Base-by-base conservation (phyloP, 2,888 invertebrate genomes). In the Sycophila texana region DNA sequence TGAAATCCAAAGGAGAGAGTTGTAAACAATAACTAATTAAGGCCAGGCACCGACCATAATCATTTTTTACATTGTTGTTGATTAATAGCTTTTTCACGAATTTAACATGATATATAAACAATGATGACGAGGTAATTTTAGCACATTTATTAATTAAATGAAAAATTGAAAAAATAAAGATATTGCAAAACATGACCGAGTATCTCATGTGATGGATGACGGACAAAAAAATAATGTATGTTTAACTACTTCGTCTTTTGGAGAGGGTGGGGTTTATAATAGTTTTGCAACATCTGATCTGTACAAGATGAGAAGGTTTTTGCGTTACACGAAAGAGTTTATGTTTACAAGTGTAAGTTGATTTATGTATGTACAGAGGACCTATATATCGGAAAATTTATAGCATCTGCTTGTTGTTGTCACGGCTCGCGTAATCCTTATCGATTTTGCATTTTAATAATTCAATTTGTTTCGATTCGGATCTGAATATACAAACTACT, bases 11-110 rank as follows among this genome's bases (percentile, higher is more conserved):
- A 67, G 58, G 74, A 77, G 72, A 77, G 68, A 47, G 55, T 70
- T 77, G 65, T 82, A 79, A 80, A 79, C 71, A 79, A 79, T 79
- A 66, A 78, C 68, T 73, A 82, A 80, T 77, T 80, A 83, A 83
- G 78, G 81, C 78, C 80, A 82, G 77, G 58, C 76, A 80, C 63
- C 79, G 75, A 85, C 82, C 80, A 82, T 83, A 78, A 82, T 83
- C 81, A 83, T 85, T 83, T 84, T 84, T 85, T 87, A 87, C 84
- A 86, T 86, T 85, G 86, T 87, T 87, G 86, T 82, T 83, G 81
- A 85, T 84, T 83, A 84, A 86, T 89, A 90, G 87, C 87, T 89
- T 90, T 90, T 90, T 86, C 88, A 89, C 87, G 81, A 82, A 85
- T 84, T 85, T 84, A 85, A 84, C 79, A 83, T 81, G 63, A 77